Conservation (phyloP, 2,113 vertebrate genomes). For the Xenus cinereus region DNA sequence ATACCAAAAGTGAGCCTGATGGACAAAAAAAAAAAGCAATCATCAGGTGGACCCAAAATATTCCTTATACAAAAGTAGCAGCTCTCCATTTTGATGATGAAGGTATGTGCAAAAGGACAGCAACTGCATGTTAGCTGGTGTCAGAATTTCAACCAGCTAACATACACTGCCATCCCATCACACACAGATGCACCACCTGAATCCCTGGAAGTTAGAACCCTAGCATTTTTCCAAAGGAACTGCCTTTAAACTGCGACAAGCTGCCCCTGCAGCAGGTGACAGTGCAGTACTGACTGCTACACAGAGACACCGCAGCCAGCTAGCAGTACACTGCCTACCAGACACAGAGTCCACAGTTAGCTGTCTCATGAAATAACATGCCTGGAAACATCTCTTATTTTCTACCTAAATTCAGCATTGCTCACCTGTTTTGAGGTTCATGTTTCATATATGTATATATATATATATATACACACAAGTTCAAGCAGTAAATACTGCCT, state of each 20-base stretch:
- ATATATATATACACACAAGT: background rate
- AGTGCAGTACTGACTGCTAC: slow-evolving; percentile 64
- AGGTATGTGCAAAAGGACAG: slow-evolving; percentile 62
- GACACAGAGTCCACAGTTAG: background rate
- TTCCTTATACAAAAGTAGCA: background rate
- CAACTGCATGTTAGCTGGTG: slow-evolving; percentile 80
- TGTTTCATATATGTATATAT: background rate
- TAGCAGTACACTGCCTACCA: slow-evolving; percentile 74
- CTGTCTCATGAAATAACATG: background rate
- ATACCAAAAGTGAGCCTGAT: background rate
- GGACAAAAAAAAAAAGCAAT: background rate
- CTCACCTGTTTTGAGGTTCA: background rate
- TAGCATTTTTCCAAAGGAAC: background rate
- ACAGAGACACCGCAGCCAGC: slow-evolving; percentile 63
- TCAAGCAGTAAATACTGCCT: background rate
- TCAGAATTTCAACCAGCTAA: slow-evolving; percentile 82
- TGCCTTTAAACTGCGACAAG: background rate
- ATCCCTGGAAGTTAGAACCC: background rate
- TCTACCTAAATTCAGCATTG: background rate
- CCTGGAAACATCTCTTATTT: background rate
- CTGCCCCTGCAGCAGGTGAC: slow-evolving; percentile 58
- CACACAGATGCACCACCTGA: slow-evolving; percentile 37
- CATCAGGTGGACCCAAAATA: background rate
- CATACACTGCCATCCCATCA: slow-evolving; percentile 87
- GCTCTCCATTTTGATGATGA: background rate